A percentile compares a stretch with the other conserved stretches of the same genome.
Evolutionary conservation across 2,888 invertebrate species (phyloP).

Genomic region (Zhengitettix transpicula): DNA sequence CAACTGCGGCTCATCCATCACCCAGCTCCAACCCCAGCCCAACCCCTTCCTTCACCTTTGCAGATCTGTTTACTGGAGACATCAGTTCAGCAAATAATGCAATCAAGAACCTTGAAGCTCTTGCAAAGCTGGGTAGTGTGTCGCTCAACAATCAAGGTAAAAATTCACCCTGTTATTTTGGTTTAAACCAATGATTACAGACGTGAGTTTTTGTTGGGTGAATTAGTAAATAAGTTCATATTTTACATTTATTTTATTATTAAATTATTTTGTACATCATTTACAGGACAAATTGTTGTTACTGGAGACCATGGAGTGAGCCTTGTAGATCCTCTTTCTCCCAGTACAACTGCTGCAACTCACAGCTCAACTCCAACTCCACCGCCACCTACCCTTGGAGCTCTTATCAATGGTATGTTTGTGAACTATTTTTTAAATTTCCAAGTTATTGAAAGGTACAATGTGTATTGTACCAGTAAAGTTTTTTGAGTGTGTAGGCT

Average conservation of each 20-base stretch:
- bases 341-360: not conserved
- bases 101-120: constrained; percentile 74
- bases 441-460: too few species aligned
- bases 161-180: too few species aligned
- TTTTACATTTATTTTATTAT: too few species aligned
- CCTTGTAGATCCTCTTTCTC: not conserved
- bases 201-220: too few species aligned
- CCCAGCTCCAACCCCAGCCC: constrained; percentile 39
- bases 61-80: constrained; percentile 60
- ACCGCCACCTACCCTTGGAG: constrained; percentile 10
- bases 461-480: too few species aligned
- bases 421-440: too few species aligned
- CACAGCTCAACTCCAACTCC: constrained; percentile 9
- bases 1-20: constrained; percentile 7
- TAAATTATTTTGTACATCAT: not conserved
- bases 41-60: constrained; percentile 41
- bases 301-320: constrained; percentile 5
- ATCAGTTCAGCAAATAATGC: constrained; percentile 51
- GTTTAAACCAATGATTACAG: too few species aligned
- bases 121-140: constrained; percentile 62
- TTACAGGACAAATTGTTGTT: constrained; percentile 9
- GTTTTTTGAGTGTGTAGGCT: too few species aligned
- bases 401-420: constrained; percentile 11
- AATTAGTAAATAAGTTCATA: too few species aligned
- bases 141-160: constrained; percentile 31